A percentile compares a stretch with the other conserved stretches of the same genome.
Conservation (phyloP, 1,140 invertebrate genomes). For the Luehdorfia chinensis region DNA sequence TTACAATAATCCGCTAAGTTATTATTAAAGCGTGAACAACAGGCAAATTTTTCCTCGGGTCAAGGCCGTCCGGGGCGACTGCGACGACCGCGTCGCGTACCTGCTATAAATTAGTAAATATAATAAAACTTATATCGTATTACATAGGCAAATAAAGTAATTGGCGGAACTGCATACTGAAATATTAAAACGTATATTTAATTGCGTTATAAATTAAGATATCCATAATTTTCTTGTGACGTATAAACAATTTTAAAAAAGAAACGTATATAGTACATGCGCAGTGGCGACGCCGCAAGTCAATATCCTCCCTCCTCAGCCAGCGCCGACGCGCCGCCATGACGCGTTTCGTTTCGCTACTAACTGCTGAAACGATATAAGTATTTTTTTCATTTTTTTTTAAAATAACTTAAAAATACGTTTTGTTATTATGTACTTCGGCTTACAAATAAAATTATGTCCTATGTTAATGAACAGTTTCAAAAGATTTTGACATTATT, state of each 20-base stretch:
- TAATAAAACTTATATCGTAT: background rate
- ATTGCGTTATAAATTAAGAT: conserved; percentile 41
- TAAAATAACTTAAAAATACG: conserved; percentile 1
- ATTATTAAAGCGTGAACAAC: conserved; percentile 19
- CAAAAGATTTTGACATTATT: too few relatives aligned
- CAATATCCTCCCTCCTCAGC: conserved; percentile 70
- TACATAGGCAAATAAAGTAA: too few relatives aligned
- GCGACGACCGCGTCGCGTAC: conserved; percentile 4
- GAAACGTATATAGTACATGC: conserved; percentile 71
- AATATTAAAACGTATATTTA: conserved; percentile 34
- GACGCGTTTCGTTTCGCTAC: conserved; percentile 37
- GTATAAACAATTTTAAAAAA: conserved; percentile 59
- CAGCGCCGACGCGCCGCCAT: conserved; percentile 61
- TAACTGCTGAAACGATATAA: conserved; percentile 21
- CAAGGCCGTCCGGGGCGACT: conserved; percentile 15
- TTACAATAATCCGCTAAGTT: conserved; percentile 16
- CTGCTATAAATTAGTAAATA: background rate
- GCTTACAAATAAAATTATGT: too few relatives aligned
- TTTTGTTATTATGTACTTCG: too few relatives aligned
- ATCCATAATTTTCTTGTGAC: conserved; percentile 51
- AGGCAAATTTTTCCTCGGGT: conserved; percentile 16
- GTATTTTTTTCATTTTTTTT: conserved; percentile 10
- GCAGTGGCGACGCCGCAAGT: conserved; percentile 62
- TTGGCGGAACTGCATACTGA: too few relatives aligned
- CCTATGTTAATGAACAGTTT: too few relatives aligned